Evolutionary conservation across 2,888 invertebrate genomes (phyloP).

Genomic region (Herminia tarsipennalis): DNA sequence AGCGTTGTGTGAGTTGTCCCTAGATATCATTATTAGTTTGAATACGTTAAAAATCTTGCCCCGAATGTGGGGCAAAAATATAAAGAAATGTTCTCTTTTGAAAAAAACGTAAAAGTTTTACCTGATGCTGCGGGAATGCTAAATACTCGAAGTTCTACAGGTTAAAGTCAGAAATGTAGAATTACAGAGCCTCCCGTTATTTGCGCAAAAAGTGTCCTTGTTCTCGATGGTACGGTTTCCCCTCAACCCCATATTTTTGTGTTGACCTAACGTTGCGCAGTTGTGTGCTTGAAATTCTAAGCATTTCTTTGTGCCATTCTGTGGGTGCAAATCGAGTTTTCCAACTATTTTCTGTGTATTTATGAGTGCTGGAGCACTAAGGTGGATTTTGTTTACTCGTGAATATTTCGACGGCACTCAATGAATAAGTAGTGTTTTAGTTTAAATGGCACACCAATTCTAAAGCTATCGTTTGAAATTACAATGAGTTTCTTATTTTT

Average conservation of each 20-base stretch:
- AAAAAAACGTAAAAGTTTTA: background rate
- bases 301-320: constrained; percentile 43
- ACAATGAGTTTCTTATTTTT: too few species aligned
- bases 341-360: constrained; percentile 45
- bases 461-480: background rate
- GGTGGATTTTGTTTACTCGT: constrained; percentile 32
- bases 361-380: constrained; percentile 26
- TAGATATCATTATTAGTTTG: too few species aligned
- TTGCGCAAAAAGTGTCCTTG: constrained; percentile 33
- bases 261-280: constrained; percentile 43
- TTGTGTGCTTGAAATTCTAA: constrained; percentile 54
- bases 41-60: too few species aligned
- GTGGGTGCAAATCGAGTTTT: constrained; percentile 48
- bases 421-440: too few species aligned
- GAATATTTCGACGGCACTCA: background rate
- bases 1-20: too few species aligned
- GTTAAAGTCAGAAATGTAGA: constrained; percentile 19
- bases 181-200: constrained; percentile 27
- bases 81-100: background rate
- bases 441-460: background rate
- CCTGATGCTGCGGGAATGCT: constrained; percentile 1
- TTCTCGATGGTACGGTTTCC: constrained; percentile 32
- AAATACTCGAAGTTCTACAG: constrained; percentile 15
- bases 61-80: too few species aligned
- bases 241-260: constrained; percentile 34